phyloP scores from a whole-genome alignment of 1,140 invertebrate genomes.

The Berghia stephanieae region DNA sequence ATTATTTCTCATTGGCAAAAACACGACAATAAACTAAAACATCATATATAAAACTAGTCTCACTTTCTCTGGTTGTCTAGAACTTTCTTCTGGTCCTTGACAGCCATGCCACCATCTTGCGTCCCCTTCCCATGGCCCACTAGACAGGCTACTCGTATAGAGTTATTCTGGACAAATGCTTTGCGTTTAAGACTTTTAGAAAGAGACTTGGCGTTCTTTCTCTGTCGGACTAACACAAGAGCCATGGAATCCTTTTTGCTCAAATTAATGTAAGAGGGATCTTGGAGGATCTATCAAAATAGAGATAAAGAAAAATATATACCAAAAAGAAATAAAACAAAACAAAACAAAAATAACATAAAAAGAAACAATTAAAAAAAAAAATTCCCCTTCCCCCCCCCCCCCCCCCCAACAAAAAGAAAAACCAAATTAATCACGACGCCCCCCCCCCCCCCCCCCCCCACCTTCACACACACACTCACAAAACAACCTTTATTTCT shows the following conservation, averaged over 20 bases:
- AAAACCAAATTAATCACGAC: conserved; percentile 15
- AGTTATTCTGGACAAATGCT: conserved; percentile 34
- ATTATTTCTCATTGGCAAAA: too few relatives aligned
- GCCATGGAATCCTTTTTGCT: conserved; percentile 38
- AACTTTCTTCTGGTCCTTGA: conserved; percentile 49
- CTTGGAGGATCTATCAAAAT: conserved; percentile 37
- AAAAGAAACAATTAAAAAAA: too few relatives aligned
- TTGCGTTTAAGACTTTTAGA: conserved; percentile 37
- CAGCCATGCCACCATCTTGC: conserved; percentile 51
- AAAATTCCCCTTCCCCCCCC: too few relatives aligned
- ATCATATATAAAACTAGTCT: conserved; percentile 15
- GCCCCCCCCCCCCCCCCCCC: not conserved
- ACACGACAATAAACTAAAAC: too few relatives aligned
- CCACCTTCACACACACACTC: too few relatives aligned
- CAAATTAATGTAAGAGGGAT: conserved; percentile 39
- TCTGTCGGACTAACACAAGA: conserved; percentile 54
- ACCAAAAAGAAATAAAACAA: too few relatives aligned
- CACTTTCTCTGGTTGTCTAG: conserved; percentile 43
- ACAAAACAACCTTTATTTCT: too few relatives aligned
- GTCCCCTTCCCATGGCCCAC: conserved; percentile 53
- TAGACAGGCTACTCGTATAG: conserved; percentile 42
- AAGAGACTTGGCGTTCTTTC: conserved; percentile 48
- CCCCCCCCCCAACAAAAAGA: conserved; percentile 39
- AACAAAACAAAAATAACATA: too few relatives aligned
- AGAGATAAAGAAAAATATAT: too few relatives aligned